Percentiles rank a stretch among this genome's conserved stretches.
phyloP scores from a whole-genome alignment of 1,140 invertebrate species.

The Cyclargus thomasi region DNA sequence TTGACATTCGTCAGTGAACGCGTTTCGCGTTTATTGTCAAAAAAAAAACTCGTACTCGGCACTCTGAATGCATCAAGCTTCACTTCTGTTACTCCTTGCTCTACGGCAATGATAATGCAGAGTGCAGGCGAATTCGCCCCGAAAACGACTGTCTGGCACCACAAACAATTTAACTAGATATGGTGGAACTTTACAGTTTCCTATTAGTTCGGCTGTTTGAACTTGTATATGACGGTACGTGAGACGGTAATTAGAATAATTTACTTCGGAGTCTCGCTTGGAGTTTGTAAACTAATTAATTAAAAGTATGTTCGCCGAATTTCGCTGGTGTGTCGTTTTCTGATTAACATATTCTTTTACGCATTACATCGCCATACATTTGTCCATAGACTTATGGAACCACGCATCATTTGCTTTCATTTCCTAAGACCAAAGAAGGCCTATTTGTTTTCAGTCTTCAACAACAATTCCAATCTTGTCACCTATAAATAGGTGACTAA shows the following conservation, averaged over 20 bases:
- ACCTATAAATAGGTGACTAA: too few relatives aligned
- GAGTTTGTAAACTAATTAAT: background rate
- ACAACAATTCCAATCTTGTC: background rate
- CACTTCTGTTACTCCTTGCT: background rate
- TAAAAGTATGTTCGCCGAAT: background rate
- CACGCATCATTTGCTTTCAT: too few relatives aligned
- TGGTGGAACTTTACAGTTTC: slow-evolving; percentile 1
- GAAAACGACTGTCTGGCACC: background rate
- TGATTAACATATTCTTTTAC: too few relatives aligned
- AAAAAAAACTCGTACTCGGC: too few relatives aligned
- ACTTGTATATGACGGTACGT: background rate
- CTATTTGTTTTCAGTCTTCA: background rate
- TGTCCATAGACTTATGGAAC: too few relatives aligned
- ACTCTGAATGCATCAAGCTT: background rate
- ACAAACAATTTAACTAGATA: slow-evolving; percentile 5
- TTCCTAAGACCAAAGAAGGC: background rate
- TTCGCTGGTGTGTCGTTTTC: background rate
- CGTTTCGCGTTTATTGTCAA: too few relatives aligned
- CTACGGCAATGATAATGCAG: background rate
- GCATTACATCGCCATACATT: too few relatives aligned
- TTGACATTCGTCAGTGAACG: too few relatives aligned
- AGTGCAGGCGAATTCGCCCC: background rate
- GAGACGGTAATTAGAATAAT: slow-evolving; percentile 8
- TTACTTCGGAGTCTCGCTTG: background rate
- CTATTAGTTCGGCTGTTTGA: background rate